These are phyloP conservation scores for Mellilla xanthometata DNA, from an alignment of 2,888 invertebrate species.

Conservation along the genomic window DNA sequence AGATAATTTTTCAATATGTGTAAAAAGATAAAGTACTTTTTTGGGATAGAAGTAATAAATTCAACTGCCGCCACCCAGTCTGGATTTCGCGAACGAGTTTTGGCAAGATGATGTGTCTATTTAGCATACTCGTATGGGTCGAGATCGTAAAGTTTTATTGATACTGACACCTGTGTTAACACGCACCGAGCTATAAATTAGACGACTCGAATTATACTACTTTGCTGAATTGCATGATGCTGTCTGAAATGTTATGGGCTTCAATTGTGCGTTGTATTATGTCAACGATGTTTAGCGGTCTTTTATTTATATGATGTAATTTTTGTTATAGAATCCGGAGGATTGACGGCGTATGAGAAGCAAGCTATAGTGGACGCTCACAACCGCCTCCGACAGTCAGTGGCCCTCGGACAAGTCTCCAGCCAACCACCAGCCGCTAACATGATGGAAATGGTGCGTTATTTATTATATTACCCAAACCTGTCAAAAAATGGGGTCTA, in stretches of 20 bases:
- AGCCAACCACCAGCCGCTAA: conserved; percentile 91
- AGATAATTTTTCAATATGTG: conserved; percentile 2
- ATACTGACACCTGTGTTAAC: conserved; percentile 67
- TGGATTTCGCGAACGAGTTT: conserved; percentile 61
- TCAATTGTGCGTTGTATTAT: no score
- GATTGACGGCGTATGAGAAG: conserved; percentile 87
- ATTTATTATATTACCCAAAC: conserved; percentile 5
- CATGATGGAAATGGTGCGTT: conserved; percentile 92
- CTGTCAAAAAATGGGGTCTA: conserved; percentile 11
- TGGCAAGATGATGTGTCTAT: conserved; percentile 49
- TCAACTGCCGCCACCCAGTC: conserved; percentile 71
- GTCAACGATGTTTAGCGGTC: not conserved
- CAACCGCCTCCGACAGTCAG: conserved; percentile 89
- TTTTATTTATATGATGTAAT: not conserved
- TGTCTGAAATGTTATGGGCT: not conserved
- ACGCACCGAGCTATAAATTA: conserved; percentile 66
- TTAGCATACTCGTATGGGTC: conserved; percentile 68
- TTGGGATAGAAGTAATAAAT: conserved; percentile 45
- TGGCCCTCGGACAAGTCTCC: conserved; percentile 89
- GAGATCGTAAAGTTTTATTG: conserved; percentile 77
- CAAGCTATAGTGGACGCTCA: conserved; percentile 90
- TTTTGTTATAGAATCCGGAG: conserved; percentile 82
- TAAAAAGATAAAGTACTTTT: conserved; percentile 20
- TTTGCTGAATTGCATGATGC: not conserved
- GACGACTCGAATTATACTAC: conserved; percentile 53